Evolutionary conservation across 2,888 invertebrate species (phyloP).

Genomic region (Meta bourneti): DNA sequence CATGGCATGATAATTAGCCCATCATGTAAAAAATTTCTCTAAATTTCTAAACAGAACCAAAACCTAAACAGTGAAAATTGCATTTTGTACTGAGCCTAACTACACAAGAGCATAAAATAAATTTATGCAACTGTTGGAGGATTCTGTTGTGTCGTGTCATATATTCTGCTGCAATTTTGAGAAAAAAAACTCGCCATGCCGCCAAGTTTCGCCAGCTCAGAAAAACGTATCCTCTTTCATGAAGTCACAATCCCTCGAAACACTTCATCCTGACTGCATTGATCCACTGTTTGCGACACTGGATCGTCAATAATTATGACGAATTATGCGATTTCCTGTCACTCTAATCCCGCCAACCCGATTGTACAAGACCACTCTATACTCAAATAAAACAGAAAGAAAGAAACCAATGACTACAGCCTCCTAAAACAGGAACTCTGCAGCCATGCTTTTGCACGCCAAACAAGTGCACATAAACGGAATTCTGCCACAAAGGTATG

Average conservation of each 20-base stretch:
- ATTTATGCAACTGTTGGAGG: too few species aligned
- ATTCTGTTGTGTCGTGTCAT: too few species aligned
- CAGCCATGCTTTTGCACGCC: not conserved
- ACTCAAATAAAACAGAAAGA: not conserved
- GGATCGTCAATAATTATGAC: not conserved
- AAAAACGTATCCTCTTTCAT: not conserved
- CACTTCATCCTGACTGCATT: too few species aligned
- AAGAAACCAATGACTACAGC: not conserved
- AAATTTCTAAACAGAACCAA: too few species aligned
- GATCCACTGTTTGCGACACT: not conserved
- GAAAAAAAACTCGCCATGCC: too few species aligned
- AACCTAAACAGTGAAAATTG: too few species aligned
- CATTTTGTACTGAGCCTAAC: too few species aligned
- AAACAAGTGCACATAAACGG: not conserved
- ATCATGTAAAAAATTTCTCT: too few species aligned
- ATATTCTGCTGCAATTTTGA: too few species aligned
- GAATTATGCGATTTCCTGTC: not conserved
- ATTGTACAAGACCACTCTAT: not conserved
- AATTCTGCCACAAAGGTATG: not conserved
- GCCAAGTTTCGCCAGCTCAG: not conserved
- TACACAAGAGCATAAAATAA: too few species aligned
- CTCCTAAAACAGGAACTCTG: constrained; percentile 45
- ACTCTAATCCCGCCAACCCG: not conserved
- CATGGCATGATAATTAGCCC: too few species aligned
- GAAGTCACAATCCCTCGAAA: not conserved